Conservation (phyloP, 2,113 vertebrate species). For the Nerophis ophidion region DNA sequence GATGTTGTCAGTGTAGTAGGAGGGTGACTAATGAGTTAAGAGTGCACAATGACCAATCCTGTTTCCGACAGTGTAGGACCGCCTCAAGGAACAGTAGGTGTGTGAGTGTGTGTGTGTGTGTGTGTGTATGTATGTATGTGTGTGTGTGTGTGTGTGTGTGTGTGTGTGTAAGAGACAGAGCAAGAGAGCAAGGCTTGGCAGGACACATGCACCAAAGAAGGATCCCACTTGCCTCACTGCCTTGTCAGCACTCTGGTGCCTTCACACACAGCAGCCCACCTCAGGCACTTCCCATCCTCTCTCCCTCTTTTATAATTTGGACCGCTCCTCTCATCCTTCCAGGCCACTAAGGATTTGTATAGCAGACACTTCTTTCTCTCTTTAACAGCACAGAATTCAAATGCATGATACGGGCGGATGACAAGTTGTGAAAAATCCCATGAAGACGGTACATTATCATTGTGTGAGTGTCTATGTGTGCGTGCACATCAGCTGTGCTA, state of each 20-base stretch:
- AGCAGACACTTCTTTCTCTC: slow-evolving; percentile 26
- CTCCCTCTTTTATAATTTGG: slow-evolving; percentile 16
- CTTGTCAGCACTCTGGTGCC: slow-evolving; percentile 6
- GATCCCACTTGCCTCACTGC: background rate
- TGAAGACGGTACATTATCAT: slow-evolving; percentile 2
- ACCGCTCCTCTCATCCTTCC: slow-evolving; percentile 26
- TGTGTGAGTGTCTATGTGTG: background rate
- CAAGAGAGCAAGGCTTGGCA: background rate
- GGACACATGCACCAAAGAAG: background rate
- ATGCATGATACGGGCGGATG: background rate
- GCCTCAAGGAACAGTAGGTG: slow-evolving; percentile 9
- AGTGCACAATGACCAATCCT: slow-evolving; percentile 27
- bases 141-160: background rate
- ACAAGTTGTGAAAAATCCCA: slow-evolving; percentile 7
- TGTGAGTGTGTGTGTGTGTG: background rate
- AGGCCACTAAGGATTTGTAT: slow-evolving; percentile 35
- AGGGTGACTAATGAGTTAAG: slow-evolving; percentile 16
- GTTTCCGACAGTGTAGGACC: slow-evolving; percentile 22
- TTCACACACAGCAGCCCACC: slow-evolving; percentile 20
- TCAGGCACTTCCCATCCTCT: slow-evolving; percentile 22
- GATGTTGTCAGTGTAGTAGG: slow-evolving; percentile 28
- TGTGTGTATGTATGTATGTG: background rate
- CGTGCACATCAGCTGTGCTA: slow-evolving; percentile 20
- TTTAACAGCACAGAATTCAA: slow-evolving; percentile 1
- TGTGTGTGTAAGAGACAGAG: background rate